These are phyloP conservation scores for Aeoliscus strigatus DNA, from an alignment of 2,797 vertebrate genomes.

Conservation along the genomic window DNA sequence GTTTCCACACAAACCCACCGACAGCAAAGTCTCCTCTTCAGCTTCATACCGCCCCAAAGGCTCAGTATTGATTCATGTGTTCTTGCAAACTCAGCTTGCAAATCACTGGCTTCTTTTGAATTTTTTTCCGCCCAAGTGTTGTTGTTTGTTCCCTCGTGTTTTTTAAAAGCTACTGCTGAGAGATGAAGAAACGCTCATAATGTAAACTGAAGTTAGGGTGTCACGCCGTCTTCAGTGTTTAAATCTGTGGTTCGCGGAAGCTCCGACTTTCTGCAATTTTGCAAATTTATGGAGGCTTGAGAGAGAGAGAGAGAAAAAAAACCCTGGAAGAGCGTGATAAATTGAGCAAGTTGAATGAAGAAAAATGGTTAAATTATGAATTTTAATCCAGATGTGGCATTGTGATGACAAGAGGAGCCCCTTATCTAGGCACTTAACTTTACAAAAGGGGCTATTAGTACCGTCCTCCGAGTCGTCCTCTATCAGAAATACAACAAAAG, in stretches of 20 bases:
- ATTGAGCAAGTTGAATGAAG: constrained; percentile 58
- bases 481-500: constrained; percentile 73
- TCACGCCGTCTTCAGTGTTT: too few species aligned
- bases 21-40: constrained; percentile 44
- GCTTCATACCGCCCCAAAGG: constrained; percentile 36
- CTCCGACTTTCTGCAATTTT: too few species aligned
- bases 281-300: constrained; percentile 10
- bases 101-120: constrained; percentile 41
- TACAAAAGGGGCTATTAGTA: constrained; percentile 83
- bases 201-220: too few species aligned
- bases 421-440: constrained; percentile 86
- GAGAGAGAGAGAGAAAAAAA: constrained; percentile 20
- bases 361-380: constrained; percentile 81
- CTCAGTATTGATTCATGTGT: constrained; percentile 50
- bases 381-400: constrained; percentile 85
- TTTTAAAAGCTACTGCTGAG: too few species aligned
- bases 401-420: constrained; percentile 80
- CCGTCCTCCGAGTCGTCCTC: constrained; percentile 70
- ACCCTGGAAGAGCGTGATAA: too few species aligned
- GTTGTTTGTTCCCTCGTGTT: too few species aligned
- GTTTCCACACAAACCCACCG: constrained; percentile 34
- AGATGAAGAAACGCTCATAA: too few species aligned
- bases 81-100: constrained; percentile 48
- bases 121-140: constrained; percentile 28
- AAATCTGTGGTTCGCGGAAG: too few species aligned